Evolutionary conservation across 2,797 vertebrate genomes (phyloP), one percentile per base, ranked within the genome.

Genomic region (Sebastes steindachneri): DNA sequence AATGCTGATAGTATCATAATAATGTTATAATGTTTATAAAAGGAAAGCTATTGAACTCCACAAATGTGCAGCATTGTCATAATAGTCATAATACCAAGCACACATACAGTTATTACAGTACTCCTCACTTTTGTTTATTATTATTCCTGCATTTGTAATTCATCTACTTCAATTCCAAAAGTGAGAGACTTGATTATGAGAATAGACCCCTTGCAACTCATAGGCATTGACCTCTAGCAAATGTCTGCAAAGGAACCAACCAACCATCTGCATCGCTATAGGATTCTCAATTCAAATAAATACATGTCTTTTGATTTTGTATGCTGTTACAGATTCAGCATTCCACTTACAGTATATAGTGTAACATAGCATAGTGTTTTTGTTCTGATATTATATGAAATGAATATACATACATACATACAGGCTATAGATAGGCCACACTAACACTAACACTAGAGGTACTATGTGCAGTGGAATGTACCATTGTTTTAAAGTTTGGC

Each of bases 381-480:
- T 25, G 2, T 25, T 63, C 2, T 31, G 2, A 68, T 28, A 3
- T 59, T 29, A 58, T 21, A 55, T 62, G 0, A 9, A 37, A 17
- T 48, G 1, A 45, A 21, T 19, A 25, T 45, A 62, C 33, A 68
- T 21, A 11, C 6, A 14, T 12, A 31, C 19, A 15, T 9, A 33
- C 12, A 37, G 19, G 2, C 0, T 55, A 2, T 26, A 15, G 8
- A n/a, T 55, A 45, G 12, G 10, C 7, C 12, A 4, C 31, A 51
- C n/a, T n/a, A 31, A 72, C 53, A 37, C 29, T 51, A 2, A 72
- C 48, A 41, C 29, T 51, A 2, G 7, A 26, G 55, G 9, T 28
- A 15, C 21, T 26, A 55, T 55, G 12, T 9, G 69, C 75, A 78
- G 26, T 68, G 86, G 92, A 86, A 85, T 73, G 75, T 88, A 86